Conservation (phyloP, 2,113 vertebrate genomes). For the Rhinichthys klamathensis region DNA sequence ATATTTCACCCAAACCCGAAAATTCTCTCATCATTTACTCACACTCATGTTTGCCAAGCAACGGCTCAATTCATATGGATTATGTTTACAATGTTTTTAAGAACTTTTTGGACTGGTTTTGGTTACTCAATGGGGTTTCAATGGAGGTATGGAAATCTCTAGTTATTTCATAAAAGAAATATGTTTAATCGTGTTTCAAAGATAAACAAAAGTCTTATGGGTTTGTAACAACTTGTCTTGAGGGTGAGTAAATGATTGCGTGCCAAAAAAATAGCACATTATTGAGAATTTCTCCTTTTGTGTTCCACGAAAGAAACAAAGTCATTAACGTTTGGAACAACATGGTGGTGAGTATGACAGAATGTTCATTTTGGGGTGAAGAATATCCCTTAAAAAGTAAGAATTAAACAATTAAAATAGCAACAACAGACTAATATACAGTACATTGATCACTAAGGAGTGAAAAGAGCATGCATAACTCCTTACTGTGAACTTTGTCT, state of each 20-base stretch:
- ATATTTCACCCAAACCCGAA: background rate
- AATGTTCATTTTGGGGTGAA: background rate
- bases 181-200: background rate
- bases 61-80: background rate
- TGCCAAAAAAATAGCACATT: background rate
- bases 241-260: background rate
- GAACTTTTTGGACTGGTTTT: background rate
- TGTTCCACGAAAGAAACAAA: background rate
- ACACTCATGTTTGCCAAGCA: background rate
- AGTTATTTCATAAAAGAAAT: background rate
- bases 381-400: background rate
- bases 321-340: background rate
- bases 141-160: background rate
- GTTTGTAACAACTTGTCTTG: background rate
- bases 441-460: background rate
- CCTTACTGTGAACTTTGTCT: slow-evolving; percentile 91
- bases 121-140: background rate
- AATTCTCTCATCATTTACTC: background rate
- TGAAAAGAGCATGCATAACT: background rate
- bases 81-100: background rate
- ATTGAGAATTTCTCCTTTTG: background rate
- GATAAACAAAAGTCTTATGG: background rate
- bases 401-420: background rate
- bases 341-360: background rate
- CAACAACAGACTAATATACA: background rate